phyloP scores from a whole-genome alignment of 1,140 invertebrate species.

The Delia radicum region DNA sequence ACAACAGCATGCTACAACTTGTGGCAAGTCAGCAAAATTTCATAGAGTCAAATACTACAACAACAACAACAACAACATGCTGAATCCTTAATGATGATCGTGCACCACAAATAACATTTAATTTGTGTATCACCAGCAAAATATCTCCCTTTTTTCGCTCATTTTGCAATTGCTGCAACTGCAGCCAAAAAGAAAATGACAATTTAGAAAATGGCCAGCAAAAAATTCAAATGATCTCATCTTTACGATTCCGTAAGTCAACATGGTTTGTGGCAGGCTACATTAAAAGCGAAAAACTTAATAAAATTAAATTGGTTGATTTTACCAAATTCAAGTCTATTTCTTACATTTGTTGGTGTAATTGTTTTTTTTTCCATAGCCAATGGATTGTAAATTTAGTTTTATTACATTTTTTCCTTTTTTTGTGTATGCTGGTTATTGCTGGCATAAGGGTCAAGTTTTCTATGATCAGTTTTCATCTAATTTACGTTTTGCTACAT shows the following conservation, averaged over 20 bases:
- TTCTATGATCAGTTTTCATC: conserved; percentile 18
- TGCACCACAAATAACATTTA: conserved; percentile 27
- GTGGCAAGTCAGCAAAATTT: not conserved
- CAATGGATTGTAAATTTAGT: conserved; percentile 10
- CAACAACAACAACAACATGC: not conserved
- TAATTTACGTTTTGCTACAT: not conserved
- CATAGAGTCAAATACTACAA: not conserved
- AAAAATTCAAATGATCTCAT: conserved; percentile 18
- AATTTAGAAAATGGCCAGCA: not conserved
- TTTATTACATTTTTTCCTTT: conserved; percentile 14
- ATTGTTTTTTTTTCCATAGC: not conserved
- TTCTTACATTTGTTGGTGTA: not conserved
- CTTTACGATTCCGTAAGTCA: conserved; percentile 10
- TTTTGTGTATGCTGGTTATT: not conserved
- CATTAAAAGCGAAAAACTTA: not conserved
- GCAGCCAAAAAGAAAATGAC: conserved; percentile 12
- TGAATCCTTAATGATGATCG: conserved; percentile 26
- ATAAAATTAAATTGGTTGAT: conserved; percentile 5
- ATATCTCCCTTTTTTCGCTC: conserved; percentile 12
- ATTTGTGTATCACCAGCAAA: conserved; percentile 25
- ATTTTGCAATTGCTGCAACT: not conserved
- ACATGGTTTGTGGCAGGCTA: not conserved
- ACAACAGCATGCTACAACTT: not conserved
- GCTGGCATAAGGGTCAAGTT: not conserved
- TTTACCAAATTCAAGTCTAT: not conserved